phyloP scores from a whole-genome alignment of 2,888 invertebrate species.

The Caenorhabditis plicata region DNA sequence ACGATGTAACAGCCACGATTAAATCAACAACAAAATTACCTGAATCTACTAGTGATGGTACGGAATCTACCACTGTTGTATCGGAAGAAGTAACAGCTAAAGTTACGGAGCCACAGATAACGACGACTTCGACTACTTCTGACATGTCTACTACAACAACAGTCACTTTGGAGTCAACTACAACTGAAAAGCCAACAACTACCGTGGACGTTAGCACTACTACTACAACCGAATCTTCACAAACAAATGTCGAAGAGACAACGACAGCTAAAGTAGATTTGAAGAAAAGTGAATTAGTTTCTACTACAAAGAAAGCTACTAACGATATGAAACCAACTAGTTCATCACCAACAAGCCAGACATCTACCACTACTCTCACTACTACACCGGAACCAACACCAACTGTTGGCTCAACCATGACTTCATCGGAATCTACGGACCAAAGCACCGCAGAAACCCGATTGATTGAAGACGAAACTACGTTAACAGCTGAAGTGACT shows the following conservation, averaged over 20 bases:
- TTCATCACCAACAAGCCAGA: background rate
- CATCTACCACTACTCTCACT: background rate
- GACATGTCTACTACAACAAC: background rate
- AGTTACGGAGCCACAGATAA: background rate
- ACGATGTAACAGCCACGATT: slow-evolving; percentile 4
- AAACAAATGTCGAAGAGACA: no score
- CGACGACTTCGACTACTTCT: background rate
- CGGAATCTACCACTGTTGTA: slow-evolving; percentile 3
- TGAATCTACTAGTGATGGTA: background rate
- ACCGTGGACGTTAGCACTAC: no score
- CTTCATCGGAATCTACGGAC: background rate
- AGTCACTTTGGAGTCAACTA: background rate
- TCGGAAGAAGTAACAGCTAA: slow-evolving; percentile 1
- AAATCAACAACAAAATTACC: slow-evolving; percentile 6
- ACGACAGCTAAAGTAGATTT: no score
- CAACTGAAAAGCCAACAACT: background rate
- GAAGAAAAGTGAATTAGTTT: no score
- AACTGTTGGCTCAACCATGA: background rate
- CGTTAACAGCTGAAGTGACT: background rate
- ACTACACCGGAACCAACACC: background rate
- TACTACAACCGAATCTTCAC: no score
- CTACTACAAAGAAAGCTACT: no score
- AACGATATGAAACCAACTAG: no score
- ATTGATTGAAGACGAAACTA: background rate
- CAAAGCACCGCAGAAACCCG: slow-evolving; percentile 2